A percentile compares a stretch with the other conserved stretches of the same genome.
phyloP scores from a whole-genome alignment of 2,113 vertebrate species.

The Strix uralensis region DNA sequence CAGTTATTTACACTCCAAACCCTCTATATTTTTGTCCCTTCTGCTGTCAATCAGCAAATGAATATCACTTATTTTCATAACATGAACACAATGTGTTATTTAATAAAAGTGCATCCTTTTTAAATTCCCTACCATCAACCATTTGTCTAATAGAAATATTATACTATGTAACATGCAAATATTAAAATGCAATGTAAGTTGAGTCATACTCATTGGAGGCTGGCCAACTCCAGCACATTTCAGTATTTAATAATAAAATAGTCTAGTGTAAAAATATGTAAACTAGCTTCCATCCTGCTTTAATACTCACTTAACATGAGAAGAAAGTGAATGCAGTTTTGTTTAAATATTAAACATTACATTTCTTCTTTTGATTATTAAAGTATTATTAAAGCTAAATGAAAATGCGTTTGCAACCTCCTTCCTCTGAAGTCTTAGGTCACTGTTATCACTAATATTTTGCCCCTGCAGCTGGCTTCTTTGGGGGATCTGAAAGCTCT shows the following conservation, averaged over 20 bases:
- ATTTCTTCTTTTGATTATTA: conserved; percentile 69
- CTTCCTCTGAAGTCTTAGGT: conserved; percentile 7
- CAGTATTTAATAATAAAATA: conserved; percentile 72
- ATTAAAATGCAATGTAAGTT: conserved; percentile 71
- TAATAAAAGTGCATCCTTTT: conserved; percentile 60
- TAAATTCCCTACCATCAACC: conserved; percentile 34
- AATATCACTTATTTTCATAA: background rate
- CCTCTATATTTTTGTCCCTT: background rate
- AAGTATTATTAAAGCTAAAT: conserved; percentile 61
- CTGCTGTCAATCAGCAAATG: background rate
- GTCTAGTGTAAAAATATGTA: conserved; percentile 71
- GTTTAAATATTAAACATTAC: conserved; percentile 69
- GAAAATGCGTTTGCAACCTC: conserved; percentile 34
- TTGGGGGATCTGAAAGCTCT: background rate
- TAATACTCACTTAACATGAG: conserved; percentile 69
- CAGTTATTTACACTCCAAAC: background rate
- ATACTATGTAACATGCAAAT: conserved; percentile 61
- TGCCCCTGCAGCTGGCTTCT: background rate
- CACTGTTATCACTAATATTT: background rate
- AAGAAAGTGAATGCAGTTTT: conserved; percentile 65
- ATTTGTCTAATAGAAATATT: conserved; percentile 70
- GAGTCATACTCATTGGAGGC: conserved; percentile 66
- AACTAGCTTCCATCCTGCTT: conserved; percentile 70
- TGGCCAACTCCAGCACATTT: conserved; percentile 66
- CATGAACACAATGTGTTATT: background rate